phyloP scores from a whole-genome alignment of 1,140 invertebrate species.

The Spodoptera litura region DNA sequence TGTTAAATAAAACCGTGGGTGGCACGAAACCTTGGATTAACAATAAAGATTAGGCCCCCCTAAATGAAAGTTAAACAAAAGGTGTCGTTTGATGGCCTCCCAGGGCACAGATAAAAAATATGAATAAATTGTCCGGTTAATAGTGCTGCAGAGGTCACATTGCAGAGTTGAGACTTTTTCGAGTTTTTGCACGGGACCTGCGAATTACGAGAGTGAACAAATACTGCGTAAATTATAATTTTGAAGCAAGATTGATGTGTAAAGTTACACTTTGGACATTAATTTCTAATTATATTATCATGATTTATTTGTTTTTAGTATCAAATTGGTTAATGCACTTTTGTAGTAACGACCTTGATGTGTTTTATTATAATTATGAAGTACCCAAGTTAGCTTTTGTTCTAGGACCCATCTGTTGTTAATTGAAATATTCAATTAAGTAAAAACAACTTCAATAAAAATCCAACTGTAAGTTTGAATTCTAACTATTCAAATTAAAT shows the following conservation, averaged over 20 bases:
- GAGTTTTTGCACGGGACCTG: background rate
- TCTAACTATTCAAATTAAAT: constrained; percentile 1
- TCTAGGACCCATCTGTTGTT: background rate
- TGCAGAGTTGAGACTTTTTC: background rate
- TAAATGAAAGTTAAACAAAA: constrained; percentile 50
- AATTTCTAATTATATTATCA: constrained; percentile 1
- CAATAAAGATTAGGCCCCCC: constrained; percentile 45
- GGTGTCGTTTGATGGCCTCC: constrained; percentile 20
- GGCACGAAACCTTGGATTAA: constrained; percentile 26
- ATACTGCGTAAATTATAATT: background rate
- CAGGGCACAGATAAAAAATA: constrained; percentile 35
- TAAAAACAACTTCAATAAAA: background rate
- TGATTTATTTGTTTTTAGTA: too few relatives aligned
- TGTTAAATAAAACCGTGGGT: constrained; percentile 14
- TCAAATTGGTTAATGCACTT: too few relatives aligned
- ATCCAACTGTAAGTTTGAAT: background rate
- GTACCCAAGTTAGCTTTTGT: background rate
- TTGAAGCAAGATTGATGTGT: background rate
- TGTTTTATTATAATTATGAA: background rate
- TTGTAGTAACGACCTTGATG: too few relatives aligned
- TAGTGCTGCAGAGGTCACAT: constrained; percentile 19
- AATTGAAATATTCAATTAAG: constrained; percentile 9
- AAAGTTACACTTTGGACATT: constrained; percentile 6
- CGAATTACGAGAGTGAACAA: constrained; percentile 3
- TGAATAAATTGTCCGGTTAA: constrained; percentile 29